Base-by-base conservation (phyloP, 2,888 invertebrate genomes). In the Agrenia bidenticulata region DNA sequence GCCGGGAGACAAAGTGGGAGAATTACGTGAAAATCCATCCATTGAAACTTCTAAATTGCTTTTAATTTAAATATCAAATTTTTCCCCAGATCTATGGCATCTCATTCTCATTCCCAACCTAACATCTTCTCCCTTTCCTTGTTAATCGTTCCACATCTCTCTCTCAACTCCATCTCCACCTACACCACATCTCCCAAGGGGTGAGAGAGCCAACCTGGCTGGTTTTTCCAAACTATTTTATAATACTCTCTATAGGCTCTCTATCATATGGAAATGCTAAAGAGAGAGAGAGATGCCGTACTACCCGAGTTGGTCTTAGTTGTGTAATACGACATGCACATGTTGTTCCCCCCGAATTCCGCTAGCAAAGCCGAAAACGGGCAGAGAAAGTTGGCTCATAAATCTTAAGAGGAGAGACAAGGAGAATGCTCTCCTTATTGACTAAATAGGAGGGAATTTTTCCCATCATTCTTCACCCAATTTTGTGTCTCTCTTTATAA, bases 11-110 rank as follows among this genome's bases (percentile, higher is more conserved):
- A 55, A 55, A 55, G 55, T 55, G 55, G 55, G 7, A 27, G 55
- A 26, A 55, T 55, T 55, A 55, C 32, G 55, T 55, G 55, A 27
- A 55, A 55, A 55, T 55, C 41, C 41, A 57, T 41, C 57, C 57
- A 41, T 57, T 57, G 21, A 57, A 57, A 57, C 57, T 57, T 57
- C 57, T 57, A 57, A 57, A 57, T 57, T 57, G 57, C 57, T 57
- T 57, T 57, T 57, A 57, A 57, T 57, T 57, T 57, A 57, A 57
- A 57, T 57, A 57, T 57, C 57, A 57, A 57, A 57, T 57, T 57
- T 57, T 57, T 57, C 23, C n/a, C 23, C 39, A 41, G 57, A 57
- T 37, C 39, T 57, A 21, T 51, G 51, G 51, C 51, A 19, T 21
- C 57, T 37, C 39, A 41, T 39, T 57, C 23, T 37, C 37, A n/a